A percentile compares a stretch with the other conserved stretches of the same genome.
Conservation (phyloP, 2,113 vertebrate genomes). For the Pelusios castaneus region DNA sequence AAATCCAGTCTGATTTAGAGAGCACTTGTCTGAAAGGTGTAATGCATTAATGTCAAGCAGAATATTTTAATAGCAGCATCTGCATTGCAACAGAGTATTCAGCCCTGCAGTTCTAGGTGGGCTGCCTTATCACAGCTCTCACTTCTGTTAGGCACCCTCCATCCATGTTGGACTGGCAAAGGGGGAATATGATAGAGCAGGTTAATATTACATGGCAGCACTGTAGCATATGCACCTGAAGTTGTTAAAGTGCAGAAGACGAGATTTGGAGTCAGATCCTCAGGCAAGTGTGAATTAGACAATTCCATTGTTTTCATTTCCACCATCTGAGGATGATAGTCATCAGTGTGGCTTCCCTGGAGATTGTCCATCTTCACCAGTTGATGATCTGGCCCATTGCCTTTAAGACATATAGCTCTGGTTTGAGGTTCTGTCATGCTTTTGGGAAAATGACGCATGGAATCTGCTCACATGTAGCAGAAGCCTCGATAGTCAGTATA, state of each 20-base stretch:
- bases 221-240: not conserved
- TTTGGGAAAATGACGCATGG: rapidly evolving
- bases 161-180: conserved; percentile 28
- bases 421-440: not conserved
- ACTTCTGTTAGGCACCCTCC: conserved; percentile 30
- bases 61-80: conserved; percentile 66
- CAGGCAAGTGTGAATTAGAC: conserved; percentile 24
- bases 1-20: conserved; percentile 65
- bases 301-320: conserved; percentile 28
- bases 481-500: not conserved
- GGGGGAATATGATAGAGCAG: conserved; percentile 34
- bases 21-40: conserved; percentile 49
- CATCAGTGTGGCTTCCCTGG: not conserved
- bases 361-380: rapidly evolving
- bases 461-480: not conserved
- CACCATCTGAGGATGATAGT: not conserved
- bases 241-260: conserved; percentile 8
- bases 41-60: conserved; percentile 68
- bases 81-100: conserved; percentile 27
- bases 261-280: conserved; percentile 26
- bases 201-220: not conserved
- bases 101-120: conserved; percentile 6
- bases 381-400: conserved; percentile 28
- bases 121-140: conserved; percentile 34
- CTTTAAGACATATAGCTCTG: not conserved